Evolutionary conservation across 64 coral and sea anemone genomes (phyloP), one percentile per base, ranked within the genome.

Genomic region (Pocillopora damicornis): DNA sequence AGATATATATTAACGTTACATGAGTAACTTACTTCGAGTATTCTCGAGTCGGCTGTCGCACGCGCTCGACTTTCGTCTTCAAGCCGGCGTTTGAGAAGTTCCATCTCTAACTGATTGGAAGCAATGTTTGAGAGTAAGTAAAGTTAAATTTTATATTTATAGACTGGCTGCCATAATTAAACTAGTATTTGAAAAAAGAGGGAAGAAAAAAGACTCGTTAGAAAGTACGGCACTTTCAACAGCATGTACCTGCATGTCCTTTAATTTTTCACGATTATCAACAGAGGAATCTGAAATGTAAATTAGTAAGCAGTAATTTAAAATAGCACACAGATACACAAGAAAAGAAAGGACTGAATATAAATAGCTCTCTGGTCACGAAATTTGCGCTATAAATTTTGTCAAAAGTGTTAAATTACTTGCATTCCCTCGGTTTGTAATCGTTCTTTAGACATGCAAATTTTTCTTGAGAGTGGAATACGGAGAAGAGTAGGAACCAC

Each of bases 1-100:
- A 51, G 42, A 51, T 51, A 4, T 51, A 51, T 51, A 51, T 51
- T 1, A 51, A 51, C 42, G 42, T 11, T 18, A 72, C 13, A 1
- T 11, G 12, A 22, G 56, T 65, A 11, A 86, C 87, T 57, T 82
- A 98, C 96, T 78, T 98, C 96, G 13, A 98, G 83, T 61, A 98
- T 65, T 85, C 93, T 86, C 35, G 93, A 88, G 38, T 94, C 87
- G 63, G 90, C 90, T 16, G 89, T 78, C 0, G 87, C 90, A 34
- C 96, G 86, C 62, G 82, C 93, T 15, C 90, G 83, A 64, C 87
- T 92, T 81, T 98, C 96, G 56, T 92, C 96, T 78, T 94, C 84
- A 8, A 98, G 77, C 16, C 93, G 82, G 58, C 35, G 82, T 74
- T 87, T 88, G 15, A 98, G 75, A 35, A 90, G 73, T 36, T 95